Evolutionary conservation across 2,113 vertebrate species (phyloP), one percentile per base, ranked within the genome.

Genomic region (Poicephalus meyeri): DNA sequence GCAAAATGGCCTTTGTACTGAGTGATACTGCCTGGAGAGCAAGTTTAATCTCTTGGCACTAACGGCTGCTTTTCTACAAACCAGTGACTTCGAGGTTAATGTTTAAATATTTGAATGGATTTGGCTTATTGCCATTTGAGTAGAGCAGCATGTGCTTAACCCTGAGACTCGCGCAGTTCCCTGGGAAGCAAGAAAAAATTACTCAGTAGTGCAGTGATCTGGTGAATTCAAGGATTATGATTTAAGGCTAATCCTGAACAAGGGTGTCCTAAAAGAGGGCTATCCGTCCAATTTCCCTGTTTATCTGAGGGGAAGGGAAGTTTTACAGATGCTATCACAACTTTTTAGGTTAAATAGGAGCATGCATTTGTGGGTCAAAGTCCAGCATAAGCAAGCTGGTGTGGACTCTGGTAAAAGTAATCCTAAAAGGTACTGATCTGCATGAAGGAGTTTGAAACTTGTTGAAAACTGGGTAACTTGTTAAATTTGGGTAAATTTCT

Each of bases 71-170:
- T 95, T 91, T 77, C 28, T 72, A 20, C 46, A 86, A 92, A 81
- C 77, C 70, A 82, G 72, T 91, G 86, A 74, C 86, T 92, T 92
- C 29, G 80, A 95, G 69, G 95, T 96, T 97, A 97, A 95, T 96
- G 91, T 93, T 97, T 97, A 97, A 97, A 92, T 93, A 84, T 92
- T 96, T 95, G 93, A 96, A 95, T 4, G 2, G 50, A 29, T 89
- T 95, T 95, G 96, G 96, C 89, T 47, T 39, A 5, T 84, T 96
- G 91, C 96, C 94, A 69, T 52, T 60, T 58, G 72, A 81, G 56
- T 71, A 82, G 94, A 95, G 96, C 89, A 83, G 86, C 41, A 47
- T 96, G 94, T 93, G 56, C 91, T 84, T 92, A 86, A 92, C 61
- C 42, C 91, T 91, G 95, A 96, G 93, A 80, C 70, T 95, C 82